Evolutionary conservation across 2,888 invertebrate species (phyloP).

Genomic region (Diarsia rubi): DNA sequence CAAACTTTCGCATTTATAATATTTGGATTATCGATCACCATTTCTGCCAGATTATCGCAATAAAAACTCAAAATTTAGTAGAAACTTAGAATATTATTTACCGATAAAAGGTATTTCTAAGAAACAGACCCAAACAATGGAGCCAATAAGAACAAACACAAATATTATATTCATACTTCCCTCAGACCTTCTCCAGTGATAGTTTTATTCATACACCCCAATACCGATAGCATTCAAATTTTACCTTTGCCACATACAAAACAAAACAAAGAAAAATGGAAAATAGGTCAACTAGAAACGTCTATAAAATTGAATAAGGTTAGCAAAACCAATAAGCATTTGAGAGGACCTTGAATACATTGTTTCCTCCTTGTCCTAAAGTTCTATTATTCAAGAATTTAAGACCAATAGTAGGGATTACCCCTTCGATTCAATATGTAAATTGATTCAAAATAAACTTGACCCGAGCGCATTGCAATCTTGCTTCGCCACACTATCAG

Average conservation of each 20-base stretch:
- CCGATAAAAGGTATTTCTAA: background rate
- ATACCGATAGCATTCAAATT: slow-evolving; percentile 14
- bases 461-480: slow-evolving; percentile 69
- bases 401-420: slow-evolving; percentile 57
- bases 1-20: too few relatives aligned
- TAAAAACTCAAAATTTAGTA: background rate
- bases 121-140: background rate
- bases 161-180: background rate
- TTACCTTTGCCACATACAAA: slow-evolving; percentile 19
- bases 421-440: slow-evolving; percentile 67
- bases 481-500: slow-evolving; percentile 72
- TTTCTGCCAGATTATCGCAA: background rate
- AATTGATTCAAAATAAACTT: slow-evolving; percentile 69
- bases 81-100: background rate
- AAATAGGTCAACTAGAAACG: slow-evolving; percentile 40
- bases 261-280: slow-evolving; percentile 33
- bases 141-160: slow-evolving; percentile 3
- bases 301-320: slow-evolving; percentile 49
- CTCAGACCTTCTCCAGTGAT: background rate
- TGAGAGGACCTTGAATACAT: slow-evolving; percentile 24
- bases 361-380: slow-evolving; percentile 27
- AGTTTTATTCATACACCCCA: slow-evolving; percentile 25
- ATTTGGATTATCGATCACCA: too few relatives aligned
- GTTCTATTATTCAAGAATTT: slow-evolving; percentile 58
- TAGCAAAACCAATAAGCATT: slow-evolving; percentile 39